A percentile compares a stretch with the other conserved stretches of the same genome.
Evolutionary conservation across 2,113 vertebrate genomes (phyloP).

Genomic region (Cyprinodon tularosa): DNA sequence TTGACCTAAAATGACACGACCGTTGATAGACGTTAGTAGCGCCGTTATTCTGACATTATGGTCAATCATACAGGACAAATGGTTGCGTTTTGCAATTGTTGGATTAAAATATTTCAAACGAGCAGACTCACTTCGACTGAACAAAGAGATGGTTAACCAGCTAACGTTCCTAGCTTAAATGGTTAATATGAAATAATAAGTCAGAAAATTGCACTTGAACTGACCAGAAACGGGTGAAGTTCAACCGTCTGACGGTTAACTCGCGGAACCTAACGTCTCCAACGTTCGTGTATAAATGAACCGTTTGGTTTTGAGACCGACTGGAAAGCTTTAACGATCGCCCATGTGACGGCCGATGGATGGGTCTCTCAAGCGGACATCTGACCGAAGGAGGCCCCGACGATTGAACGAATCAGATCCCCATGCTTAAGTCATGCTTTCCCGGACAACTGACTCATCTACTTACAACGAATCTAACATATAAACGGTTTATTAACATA

Average conservation of each 20-base stretch:
- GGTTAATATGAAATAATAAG: neutral
- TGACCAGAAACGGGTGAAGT: neutral
- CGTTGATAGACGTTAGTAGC: neutral
- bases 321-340: neutral
- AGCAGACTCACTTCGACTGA: slow-evolving; percentile 24
- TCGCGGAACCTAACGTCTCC: neutral
- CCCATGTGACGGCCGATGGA: slow-evolving; percentile 38
- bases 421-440: neutral
- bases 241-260: neutral
- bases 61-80: accelerated
- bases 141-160: slow-evolving; percentile 65
- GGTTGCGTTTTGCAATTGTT: neutral
- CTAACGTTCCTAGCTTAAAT: slow-evolving; percentile 31
- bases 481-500: neutral
- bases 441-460: neutral
- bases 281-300: neutral
- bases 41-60: accelerated
- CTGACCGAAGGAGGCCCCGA: slow-evolving; percentile 28
- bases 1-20: slow-evolving; percentile 4
- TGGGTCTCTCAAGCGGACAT: neutral
- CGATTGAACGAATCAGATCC: neutral
- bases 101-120: neutral
- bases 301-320: neutral
- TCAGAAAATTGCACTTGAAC: neutral
- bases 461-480: neutral